Base-by-base conservation (phyloP, 2,113 vertebrate species). In the Microcebus jonahi region DNA sequence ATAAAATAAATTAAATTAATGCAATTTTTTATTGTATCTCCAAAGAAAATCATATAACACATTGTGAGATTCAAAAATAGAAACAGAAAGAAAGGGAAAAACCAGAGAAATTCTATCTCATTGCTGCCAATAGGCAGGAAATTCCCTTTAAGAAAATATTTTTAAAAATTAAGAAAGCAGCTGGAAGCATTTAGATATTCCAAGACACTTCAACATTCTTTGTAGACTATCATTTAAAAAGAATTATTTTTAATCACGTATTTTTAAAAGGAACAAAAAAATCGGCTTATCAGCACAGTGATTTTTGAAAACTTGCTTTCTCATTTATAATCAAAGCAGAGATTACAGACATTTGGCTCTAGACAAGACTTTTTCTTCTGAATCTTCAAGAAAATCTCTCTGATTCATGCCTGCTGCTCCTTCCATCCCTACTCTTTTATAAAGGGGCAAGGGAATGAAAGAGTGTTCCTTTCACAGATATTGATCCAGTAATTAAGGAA, bases 121-220 rank as follows among this genome's bases (percentile, higher is more conserved):
- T 75, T 84, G 25, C 75, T 96, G 87, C 97, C 95, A 98, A 96
- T 29, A 90, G 63, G 31, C 93, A 96, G 93, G 96, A 98, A 98
- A 97, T 95, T 36, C 90, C 93, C 95, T 96, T 95, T 92, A 73
- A 94, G 71, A 96, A 96, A 95, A 89, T 95, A 96, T 82, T 95
- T 97, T 95, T 9, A 97, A 96, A 96, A 97, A 95, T 90, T 95
- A 82, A 96, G 36, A 97, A 91, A 97, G 91, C 95, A 98, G 95
- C 93, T 97, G 95, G 90, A 97, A 97, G 81, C 81, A 94, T 88
- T 98, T 95, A 97, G 88, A 84, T 96, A 92, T 96, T 91, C 84
- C 61, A 95, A 95, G 94, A 97, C 53, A 89, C 71, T 96, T 97
- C 55, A 92, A 61, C 92, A 95, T 97, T 89, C 77, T 39, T 94